A percentile compares a stretch with the other conserved stretches of the same genome.
These are phyloP conservation scores for Willisornis vidua DNA, from an alignment of 2,113 vertebrate genomes.

Conservation along the genomic window DNA sequence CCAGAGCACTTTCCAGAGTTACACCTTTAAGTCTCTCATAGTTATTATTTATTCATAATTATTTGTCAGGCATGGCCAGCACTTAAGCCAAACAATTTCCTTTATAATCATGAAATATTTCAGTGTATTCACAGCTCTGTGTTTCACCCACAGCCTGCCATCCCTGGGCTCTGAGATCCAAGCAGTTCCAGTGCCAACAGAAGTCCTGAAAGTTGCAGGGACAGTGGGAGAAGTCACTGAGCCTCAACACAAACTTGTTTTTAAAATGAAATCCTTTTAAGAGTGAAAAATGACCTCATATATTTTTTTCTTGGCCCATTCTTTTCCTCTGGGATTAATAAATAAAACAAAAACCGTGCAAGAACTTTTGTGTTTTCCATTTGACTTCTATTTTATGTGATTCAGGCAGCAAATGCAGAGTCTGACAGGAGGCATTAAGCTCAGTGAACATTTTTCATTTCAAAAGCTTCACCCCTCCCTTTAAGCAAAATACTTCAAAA, in stretches of 20 bases:
- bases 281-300: neutral
- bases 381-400: conserved; percentile 36
- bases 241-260: neutral
- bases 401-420: conserved; percentile 17
- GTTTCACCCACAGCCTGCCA: neutral
- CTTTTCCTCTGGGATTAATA: conserved; percentile 19
- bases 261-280: neutral
- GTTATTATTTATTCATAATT: neutral
- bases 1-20: neutral
- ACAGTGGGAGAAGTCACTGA: neutral
- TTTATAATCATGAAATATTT: neutral
- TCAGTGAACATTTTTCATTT: conserved; percentile 45
- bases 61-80: neutral
- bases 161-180: neutral
- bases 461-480: neutral
- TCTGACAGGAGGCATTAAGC: conserved; percentile 54
- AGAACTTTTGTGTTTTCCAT: conserved; percentile 12
- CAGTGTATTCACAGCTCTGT: neutral
- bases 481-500: conserved; percentile 39
- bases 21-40: neutral
- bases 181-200: neutral
- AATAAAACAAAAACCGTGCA: neutral
- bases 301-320: neutral
- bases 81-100: neutral
- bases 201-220: neutral